Conservation (phyloP, 2,113 vertebrate species). For the Eudyptes chrysolophus region DNA sequence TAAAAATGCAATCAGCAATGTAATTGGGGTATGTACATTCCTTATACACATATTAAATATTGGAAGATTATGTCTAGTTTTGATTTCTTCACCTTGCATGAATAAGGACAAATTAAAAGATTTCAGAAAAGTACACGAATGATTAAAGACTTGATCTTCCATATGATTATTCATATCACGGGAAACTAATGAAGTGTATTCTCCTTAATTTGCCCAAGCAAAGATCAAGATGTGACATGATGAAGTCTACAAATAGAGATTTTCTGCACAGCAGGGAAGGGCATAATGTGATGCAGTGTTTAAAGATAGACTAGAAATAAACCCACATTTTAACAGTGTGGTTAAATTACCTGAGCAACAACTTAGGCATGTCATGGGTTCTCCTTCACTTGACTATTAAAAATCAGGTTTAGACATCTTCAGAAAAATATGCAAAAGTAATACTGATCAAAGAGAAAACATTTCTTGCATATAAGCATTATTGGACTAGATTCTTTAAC, state of each 20-base stretch:
- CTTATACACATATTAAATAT: background rate
- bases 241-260: background rate
- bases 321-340: background rate
- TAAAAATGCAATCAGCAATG: background rate
- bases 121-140: background rate
- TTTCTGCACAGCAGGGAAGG: background rate
- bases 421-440: background rate
- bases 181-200: background rate
- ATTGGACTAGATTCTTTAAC: background rate
- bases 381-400: background rate
- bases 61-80: background rate
- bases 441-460: background rate
- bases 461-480: background rate
- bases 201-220: background rate
- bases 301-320: background rate
- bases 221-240: background rate
- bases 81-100: background rate
- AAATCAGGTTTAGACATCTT: background rate
- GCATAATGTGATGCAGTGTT: background rate
- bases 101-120: background rate
- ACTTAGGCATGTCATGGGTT: background rate
- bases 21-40: background rate
- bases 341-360: background rate
- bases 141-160: background rate
- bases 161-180: rapidly evolving